A percentile compares a stretch with the other conserved stretches of the same genome.
Evolutionary conservation across 2,888 invertebrate species (phyloP).

Genomic region (Hyppa rectilinea): DNA sequence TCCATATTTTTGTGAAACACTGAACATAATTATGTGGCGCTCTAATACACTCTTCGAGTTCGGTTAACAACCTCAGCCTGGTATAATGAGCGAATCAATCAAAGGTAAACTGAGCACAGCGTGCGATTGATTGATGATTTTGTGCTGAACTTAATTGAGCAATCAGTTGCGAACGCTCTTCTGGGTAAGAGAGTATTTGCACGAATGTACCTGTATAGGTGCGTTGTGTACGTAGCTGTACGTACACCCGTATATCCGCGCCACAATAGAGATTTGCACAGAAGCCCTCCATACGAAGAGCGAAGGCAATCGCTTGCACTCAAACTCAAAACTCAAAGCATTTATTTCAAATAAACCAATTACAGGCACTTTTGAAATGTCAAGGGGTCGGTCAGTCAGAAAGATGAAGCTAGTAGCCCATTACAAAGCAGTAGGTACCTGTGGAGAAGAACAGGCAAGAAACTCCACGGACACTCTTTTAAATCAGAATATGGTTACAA

Average conservation of each 20-base stretch:
- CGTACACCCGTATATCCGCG: conserved; percentile 3
- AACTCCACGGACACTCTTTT: no score
- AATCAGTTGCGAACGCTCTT: conserved; percentile 61
- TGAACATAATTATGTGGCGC: conserved; percentile 38
- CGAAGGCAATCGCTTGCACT: not conserved
- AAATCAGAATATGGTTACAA: no score
- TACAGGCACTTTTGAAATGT: no score
- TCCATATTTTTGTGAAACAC: conserved; percentile 30
- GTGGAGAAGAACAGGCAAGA: no score
- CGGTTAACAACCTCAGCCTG: conserved; percentile 59
- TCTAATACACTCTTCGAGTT: conserved; percentile 40
- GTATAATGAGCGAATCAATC: conserved; percentile 70
- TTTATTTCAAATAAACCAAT: no score
- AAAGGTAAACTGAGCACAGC: conserved; percentile 62
- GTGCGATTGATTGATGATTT: conserved; percentile 67
- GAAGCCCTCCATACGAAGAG: not conserved
- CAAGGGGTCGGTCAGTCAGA: no score
- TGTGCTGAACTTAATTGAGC: conserved; percentile 65
- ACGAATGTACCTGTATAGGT: conserved; percentile 36
- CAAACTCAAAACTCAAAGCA: no score
- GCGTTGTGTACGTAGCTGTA: not conserved
- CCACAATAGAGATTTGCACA: not conserved
- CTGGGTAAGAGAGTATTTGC: conserved; percentile 50
- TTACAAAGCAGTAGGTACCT: no score
- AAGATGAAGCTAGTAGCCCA: no score